Conservation (phyloP, 1,140 invertebrate genomes). For the Hesperophylax magnus region DNA sequence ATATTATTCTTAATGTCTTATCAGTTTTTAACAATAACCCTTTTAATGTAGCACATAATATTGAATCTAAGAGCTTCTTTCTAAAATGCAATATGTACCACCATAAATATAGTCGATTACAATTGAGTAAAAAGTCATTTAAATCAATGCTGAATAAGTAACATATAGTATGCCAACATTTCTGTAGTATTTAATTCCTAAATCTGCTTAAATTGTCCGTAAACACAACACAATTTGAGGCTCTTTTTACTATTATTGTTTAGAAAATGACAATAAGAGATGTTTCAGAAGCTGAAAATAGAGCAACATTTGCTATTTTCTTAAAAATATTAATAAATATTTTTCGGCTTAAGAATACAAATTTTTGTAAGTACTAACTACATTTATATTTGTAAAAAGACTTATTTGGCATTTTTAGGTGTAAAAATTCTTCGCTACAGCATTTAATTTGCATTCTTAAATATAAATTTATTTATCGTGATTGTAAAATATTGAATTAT, state of each 20-base stretch:
- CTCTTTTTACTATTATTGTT: neutral
- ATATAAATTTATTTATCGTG: constrained; percentile 4
- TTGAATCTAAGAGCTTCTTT: too few species aligned
- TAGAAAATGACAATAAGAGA: constrained; percentile 30
- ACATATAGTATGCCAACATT: too few species aligned
- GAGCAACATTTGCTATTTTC: constrained; percentile 28
- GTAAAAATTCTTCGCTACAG: neutral
- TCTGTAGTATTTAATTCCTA: too few species aligned
- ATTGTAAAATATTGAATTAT: constrained; percentile 4
- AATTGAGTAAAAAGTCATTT: too few species aligned
- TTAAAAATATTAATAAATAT: constrained; percentile 19
- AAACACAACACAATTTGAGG: neutral
- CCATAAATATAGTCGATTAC: too few species aligned
- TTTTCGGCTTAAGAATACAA: neutral
- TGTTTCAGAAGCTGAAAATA: constrained; percentile 5
- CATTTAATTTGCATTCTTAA: constrained; percentile 9
- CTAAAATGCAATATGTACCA: too few species aligned
- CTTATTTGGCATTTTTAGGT: constrained; percentile 37
- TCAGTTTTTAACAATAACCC: too few species aligned
- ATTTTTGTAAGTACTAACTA: neutral
- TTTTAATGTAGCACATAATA: too few species aligned
- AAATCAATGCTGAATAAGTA: too few species aligned
- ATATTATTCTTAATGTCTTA: too few species aligned
- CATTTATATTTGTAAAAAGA: constrained; percentile 16
- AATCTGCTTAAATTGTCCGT: neutral